Evolutionary conservation across 2,888 invertebrate genomes (phyloP).

Genomic region (Julus scandinavius): DNA sequence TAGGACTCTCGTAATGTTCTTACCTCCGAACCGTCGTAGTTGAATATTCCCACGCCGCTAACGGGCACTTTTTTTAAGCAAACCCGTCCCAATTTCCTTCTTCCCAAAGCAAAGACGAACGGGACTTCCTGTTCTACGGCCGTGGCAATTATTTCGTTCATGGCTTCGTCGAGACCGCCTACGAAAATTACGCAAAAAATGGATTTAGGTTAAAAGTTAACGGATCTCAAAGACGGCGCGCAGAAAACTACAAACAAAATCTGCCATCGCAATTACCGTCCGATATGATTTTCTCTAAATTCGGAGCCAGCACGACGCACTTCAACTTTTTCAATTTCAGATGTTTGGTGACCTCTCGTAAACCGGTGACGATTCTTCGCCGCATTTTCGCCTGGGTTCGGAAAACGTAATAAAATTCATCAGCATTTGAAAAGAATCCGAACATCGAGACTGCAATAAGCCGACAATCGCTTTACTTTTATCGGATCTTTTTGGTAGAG

Average conservation of each 20-base stretch:
- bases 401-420: background rate
- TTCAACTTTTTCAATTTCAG: conserved; percentile 72
- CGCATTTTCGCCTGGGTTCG: conserved; percentile 64
- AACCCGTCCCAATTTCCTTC: conserved; percentile 71
- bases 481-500: conserved; percentile 72
- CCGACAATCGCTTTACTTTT: conserved; percentile 66
- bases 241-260: background rate
- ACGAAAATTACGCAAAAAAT: background rate
- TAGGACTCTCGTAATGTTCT: background rate
- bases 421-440: no score
- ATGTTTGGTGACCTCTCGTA: conserved; percentile 73
- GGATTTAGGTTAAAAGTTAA: no score
- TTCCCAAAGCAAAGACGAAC: conserved; percentile 72
- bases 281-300: conserved; percentile 70
- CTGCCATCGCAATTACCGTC: conserved; percentile 64
- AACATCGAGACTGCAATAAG: background rate
- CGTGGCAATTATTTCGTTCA: conserved; percentile 69
- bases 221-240: no score
- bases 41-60: conserved; percentile 73
- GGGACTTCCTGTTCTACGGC: conserved; percentile 70
- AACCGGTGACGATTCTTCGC: conserved; percentile 72
- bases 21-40: conserved; percentile 73
- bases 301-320: conserved; percentile 73
- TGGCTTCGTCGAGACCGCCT: conserved; percentile 72
- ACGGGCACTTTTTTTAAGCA: conserved; percentile 72